A percentile compares a stretch with the other conserved stretches of the same genome.
phyloP scores from a whole-genome alignment of 2,113 vertebrate species.

The Symphodus melops region DNA sequence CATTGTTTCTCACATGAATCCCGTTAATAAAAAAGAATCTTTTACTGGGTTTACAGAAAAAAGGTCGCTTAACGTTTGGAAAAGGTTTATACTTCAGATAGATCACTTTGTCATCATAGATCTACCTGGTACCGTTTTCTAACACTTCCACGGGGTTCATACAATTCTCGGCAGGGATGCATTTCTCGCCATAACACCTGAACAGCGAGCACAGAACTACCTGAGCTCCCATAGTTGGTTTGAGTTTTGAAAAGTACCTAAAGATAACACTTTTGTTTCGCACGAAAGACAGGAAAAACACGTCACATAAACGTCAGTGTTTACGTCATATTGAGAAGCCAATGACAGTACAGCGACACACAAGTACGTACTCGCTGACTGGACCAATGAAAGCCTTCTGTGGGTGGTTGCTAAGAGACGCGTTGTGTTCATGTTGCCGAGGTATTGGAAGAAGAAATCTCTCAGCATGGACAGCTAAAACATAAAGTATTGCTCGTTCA shows the following conservation, averaged over 20 bases:
- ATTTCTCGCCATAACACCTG: too few species aligned
- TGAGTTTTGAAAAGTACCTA: neutral
- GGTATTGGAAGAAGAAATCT: slow-evolving; percentile 4
- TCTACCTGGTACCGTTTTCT: too few species aligned
- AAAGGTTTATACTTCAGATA: too few species aligned
- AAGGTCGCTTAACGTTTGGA: too few species aligned
- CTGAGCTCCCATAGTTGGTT: neutral
- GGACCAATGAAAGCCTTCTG: slow-evolving; percentile 55
- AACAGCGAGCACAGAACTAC: too few species aligned
- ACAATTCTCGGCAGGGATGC: too few species aligned
- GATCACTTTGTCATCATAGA: too few species aligned
- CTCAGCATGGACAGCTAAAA: neutral
- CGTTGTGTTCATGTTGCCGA: slow-evolving; percentile 49
- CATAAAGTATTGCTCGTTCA: neutral
- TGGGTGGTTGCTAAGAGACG: slow-evolving; percentile 77
- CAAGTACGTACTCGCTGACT: neutral
- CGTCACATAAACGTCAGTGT: rapidly evolving
- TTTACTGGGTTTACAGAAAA: too few species aligned
- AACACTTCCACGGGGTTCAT: too few species aligned
- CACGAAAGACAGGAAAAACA: slow-evolving; percentile 13
- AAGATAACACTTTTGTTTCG: neutral
- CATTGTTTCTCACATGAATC: too few species aligned
- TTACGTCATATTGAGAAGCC: slow-evolving; percentile 34
- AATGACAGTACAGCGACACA: slow-evolving; percentile 46
- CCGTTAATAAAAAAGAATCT: too few species aligned